These are phyloP conservation scores for Sympetrum striolatum DNA, from an alignment of 2,888 invertebrate species.

Conservation along the genomic window DNA sequence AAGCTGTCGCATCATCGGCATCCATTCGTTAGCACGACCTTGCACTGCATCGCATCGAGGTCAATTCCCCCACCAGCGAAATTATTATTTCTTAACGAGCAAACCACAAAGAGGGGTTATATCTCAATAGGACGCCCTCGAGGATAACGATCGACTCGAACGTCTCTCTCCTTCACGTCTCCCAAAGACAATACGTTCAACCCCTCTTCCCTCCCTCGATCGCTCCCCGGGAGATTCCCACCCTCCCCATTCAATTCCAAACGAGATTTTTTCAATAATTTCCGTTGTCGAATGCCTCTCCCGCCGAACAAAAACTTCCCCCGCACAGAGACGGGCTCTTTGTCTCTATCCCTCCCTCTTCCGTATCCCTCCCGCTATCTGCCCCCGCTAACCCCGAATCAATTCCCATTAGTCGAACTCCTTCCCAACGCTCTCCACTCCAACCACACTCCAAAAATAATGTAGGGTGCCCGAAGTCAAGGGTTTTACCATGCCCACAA, in stretches of 20 bases:
- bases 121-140: no score
- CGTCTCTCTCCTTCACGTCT: background rate
- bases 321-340: background rate
- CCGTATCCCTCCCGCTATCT: background rate
- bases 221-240: background rate
- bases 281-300: background rate
- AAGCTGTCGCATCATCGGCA: no score
- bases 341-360: background rate
- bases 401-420: background rate
- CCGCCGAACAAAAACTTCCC: background rate
- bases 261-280: background rate
- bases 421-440: background rate
- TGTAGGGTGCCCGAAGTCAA: slow-evolving; percentile 16
- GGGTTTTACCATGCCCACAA: slow-evolving; percentile 10
- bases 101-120: no score
- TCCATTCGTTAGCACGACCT: no score
- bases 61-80: no score
- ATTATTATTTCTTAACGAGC: no score
- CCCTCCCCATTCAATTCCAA: background rate
- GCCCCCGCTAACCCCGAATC: background rate
- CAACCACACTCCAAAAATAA: slow-evolving; percentile 28
- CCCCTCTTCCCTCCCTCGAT: background rate
- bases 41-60: no score
- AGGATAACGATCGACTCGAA: no score
- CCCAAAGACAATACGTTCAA: background rate